These are phyloP conservation scores for Tenthredo livida DNA, from an alignment of 2,888 invertebrate genomes.

Conservation along the genomic window DNA sequence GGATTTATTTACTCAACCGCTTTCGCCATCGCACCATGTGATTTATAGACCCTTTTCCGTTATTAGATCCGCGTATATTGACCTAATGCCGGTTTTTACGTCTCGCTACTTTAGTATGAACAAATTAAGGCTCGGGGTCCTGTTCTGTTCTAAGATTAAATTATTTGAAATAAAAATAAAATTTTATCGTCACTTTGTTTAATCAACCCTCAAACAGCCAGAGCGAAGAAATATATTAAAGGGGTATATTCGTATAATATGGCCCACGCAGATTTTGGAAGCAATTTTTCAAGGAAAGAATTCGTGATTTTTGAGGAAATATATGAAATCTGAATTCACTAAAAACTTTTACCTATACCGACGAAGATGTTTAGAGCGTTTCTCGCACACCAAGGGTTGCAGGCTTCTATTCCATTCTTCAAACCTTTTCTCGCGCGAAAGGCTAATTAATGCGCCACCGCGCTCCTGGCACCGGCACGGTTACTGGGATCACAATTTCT, in stretches of 20 bases:
- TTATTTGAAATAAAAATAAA: neutral
- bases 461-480: conserved; percentile 63
- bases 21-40: neutral
- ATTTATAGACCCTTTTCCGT: neutral
- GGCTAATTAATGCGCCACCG: conserved; percentile 69
- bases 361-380: neutral
- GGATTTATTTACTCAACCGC: conserved; percentile 8
- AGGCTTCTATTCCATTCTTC: neutral
- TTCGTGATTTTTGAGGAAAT: neutral
- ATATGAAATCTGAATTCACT: neutral
- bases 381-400: neutral
- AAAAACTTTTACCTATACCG: neutral
- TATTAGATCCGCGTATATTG: conserved; percentile 1
- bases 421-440: conserved; percentile 59
- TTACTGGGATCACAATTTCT: conserved; percentile 23
- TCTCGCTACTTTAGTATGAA: neutral
- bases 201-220: neutral
- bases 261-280: neutral
- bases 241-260: no score
- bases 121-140: neutral
- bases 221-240: no score
- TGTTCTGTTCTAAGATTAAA: neutral
- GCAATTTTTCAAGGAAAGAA: neutral
- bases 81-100: neutral
- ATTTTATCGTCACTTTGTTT: neutral